A percentile compares a stretch with the other conserved stretches of the same genome.
Conservation (phyloP, 2,888 invertebrate species). For the Eledone cirrhosa region DNA sequence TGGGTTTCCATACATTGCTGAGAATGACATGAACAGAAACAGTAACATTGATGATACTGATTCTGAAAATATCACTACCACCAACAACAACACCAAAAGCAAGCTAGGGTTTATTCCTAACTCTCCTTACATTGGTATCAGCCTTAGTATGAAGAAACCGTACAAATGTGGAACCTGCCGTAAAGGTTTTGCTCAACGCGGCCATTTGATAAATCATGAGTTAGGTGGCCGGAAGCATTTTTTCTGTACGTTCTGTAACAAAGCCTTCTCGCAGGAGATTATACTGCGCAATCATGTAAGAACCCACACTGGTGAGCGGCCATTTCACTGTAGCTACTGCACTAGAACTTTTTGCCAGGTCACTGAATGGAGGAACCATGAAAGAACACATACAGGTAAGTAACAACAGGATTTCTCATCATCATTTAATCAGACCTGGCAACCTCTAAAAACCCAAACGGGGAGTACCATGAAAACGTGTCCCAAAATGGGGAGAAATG, state of each 20-base stretch:
- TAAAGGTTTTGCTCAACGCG: slow-evolving; percentile 25
- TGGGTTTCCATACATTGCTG: too few relatives aligned
- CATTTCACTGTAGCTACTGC: slow-evolving; percentile 10
- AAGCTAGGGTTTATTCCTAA: not conserved
- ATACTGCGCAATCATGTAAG: slow-evolving; percentile 21
- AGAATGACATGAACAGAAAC: too few relatives aligned
- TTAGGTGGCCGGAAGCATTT: slow-evolving; percentile 24
- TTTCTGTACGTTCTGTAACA: slow-evolving; percentile 25
- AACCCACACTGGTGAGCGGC: slow-evolving; percentile 12
- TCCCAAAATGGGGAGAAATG: too few relatives aligned
- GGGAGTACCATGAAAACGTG: too few relatives aligned
- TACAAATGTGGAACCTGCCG: slow-evolving; percentile 22
- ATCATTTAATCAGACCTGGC: too few relatives aligned
- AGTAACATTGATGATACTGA: too few relatives aligned
- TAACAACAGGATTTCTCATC: not conserved
- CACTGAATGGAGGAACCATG: slow-evolving; percentile 21
- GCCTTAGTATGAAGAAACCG: slow-evolving; percentile 23
- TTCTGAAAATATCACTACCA: too few relatives aligned
- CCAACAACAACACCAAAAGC: too few relatives aligned
- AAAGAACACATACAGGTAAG: slow-evolving; percentile 16
- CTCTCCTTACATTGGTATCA: slow-evolving; percentile 16
- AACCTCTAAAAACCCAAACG: too few relatives aligned
- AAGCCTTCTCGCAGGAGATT: slow-evolving; percentile 24
- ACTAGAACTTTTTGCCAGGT: slow-evolving; percentile 7
- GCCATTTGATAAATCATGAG: slow-evolving; percentile 20